Evolutionary conservation across 2,797 vertebrate genomes (phyloP).

Genomic region (Gadopsis bispinosus): DNA sequence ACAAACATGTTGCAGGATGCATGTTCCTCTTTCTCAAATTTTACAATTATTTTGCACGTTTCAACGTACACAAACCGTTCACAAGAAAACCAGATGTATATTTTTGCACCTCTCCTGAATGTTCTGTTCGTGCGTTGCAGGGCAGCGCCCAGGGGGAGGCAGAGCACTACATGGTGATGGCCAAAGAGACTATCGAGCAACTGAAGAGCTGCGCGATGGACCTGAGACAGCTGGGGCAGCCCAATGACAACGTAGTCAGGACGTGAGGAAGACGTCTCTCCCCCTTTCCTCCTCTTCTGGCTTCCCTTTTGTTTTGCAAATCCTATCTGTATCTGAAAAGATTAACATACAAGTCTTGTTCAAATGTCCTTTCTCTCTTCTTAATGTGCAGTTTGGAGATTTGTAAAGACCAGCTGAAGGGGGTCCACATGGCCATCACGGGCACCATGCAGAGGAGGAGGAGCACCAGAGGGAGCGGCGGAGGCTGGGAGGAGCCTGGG

Average conservation of each 20-base stretch:
- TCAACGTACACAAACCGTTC: background rate
- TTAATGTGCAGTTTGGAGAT: constrained; percentile 67
- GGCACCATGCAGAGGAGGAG: constrained; percentile 63
- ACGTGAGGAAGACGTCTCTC: constrained; percentile 62
- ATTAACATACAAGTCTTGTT: background rate
- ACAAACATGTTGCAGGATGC: background rate
- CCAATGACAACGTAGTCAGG: constrained; percentile 72
- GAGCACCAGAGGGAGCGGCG: constrained; percentile 61
- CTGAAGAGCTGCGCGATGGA: constrained; percentile 68
- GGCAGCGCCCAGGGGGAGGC: constrained; percentile 59
- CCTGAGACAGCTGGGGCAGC: constrained; percentile 74
- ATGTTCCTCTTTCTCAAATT: too few relatives aligned
- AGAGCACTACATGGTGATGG: constrained; percentile 72
- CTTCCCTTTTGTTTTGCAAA: background rate
- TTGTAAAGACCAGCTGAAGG: constrained; percentile 77
- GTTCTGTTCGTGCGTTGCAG: constrained; percentile 48
- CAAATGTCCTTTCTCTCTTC: background rate
- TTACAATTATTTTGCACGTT: background rate
- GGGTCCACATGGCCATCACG: constrained; percentile 67
- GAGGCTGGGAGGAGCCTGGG: constrained; percentile 74
- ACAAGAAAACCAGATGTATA: background rate
- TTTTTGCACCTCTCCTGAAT: background rate
- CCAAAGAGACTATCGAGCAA: constrained; percentile 73
- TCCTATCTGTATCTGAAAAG: background rate
- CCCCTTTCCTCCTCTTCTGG: background rate